Evolutionary conservation across 1,140 invertebrate species (phyloP).

Genomic region (Bathynomus jamesi): DNA sequence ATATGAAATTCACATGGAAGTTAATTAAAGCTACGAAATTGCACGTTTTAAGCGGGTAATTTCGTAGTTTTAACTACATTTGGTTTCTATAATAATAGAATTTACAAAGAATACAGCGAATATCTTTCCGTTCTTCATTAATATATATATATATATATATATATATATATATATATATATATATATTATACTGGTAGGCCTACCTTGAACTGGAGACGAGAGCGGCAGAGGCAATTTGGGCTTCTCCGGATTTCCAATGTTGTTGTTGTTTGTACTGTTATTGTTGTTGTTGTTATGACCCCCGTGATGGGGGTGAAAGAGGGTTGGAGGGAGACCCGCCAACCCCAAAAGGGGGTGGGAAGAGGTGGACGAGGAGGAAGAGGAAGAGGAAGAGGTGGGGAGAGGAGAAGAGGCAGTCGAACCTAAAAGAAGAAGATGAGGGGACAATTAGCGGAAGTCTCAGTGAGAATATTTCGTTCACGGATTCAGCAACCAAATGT

Average conservation of each 20-base stretch:
- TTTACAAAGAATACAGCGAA: too few relatives aligned
- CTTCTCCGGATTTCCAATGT: slow-evolving; percentile 21
- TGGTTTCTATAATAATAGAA: too few relatives aligned
- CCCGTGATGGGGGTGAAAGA: slow-evolving; percentile 27
- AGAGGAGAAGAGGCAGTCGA: slow-evolving; percentile 27
- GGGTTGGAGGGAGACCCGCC: slow-evolving; percentile 27
- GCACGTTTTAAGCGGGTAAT: too few relatives aligned
- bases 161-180: slow-evolving; percentile 2
- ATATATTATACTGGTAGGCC: slow-evolving; percentile 5
- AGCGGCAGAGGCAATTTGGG: slow-evolving; percentile 25
- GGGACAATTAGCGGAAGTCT: background rate
- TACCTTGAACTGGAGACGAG: slow-evolving; percentile 25
- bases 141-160: too few relatives aligned
- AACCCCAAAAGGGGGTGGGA: slow-evolving; percentile 29
- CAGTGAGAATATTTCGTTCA: too few relatives aligned
- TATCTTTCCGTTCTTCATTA: too few relatives aligned
- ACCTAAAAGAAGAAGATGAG: slow-evolving; percentile 14
- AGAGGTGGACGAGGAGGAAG: slow-evolving; percentile 28
- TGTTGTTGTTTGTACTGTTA: slow-evolving; percentile 28
- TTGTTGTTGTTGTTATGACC: slow-evolving; percentile 33
- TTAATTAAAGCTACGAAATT: too few relatives aligned
- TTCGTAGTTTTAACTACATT: too few relatives aligned
- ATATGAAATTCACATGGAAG: too few relatives aligned
- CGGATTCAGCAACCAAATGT: too few relatives aligned
- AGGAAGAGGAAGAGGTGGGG: slow-evolving; percentile 19